Evolutionary conservation across 2,797 vertebrate genomes (phyloP).

Genomic region (Petrocephalus sullivani): DNA sequence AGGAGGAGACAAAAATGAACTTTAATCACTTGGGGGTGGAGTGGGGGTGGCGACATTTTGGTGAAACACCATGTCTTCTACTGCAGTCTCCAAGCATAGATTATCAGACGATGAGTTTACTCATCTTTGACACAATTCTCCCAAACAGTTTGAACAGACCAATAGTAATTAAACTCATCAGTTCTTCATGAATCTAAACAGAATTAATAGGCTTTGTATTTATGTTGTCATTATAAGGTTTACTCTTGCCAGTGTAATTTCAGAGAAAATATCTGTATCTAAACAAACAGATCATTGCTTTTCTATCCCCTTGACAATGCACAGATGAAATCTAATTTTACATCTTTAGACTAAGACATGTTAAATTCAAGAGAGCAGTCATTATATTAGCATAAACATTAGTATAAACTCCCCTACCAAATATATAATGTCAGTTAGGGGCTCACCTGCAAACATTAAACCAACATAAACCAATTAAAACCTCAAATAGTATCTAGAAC

Average conservation of each 20-base stretch:
- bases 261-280: neutral
- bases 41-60: neutral
- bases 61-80: neutral
- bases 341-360: neutral
- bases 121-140: neutral
- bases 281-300: neutral
- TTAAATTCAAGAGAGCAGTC: neutral
- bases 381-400: neutral
- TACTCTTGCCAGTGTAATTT: neutral
- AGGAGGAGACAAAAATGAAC: neutral
- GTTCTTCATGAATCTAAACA: neutral
- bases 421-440: neutral
- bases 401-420: neutral
- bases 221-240: neutral
- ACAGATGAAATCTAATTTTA: neutral
- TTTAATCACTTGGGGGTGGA: neutral
- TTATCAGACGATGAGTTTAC: neutral
- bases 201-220: neutral
- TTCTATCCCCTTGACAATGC: neutral
- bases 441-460: neutral
- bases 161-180: neutral
- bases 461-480: slow-evolving; percentile 6
- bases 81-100: neutral
- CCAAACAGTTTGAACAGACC: neutral
- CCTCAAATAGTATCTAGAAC: neutral